A percentile compares a stretch with the other conserved stretches of the same genome.
phyloP scores from a whole-genome alignment of 1,140 invertebrate species.

The Bombus balteatus region DNA sequence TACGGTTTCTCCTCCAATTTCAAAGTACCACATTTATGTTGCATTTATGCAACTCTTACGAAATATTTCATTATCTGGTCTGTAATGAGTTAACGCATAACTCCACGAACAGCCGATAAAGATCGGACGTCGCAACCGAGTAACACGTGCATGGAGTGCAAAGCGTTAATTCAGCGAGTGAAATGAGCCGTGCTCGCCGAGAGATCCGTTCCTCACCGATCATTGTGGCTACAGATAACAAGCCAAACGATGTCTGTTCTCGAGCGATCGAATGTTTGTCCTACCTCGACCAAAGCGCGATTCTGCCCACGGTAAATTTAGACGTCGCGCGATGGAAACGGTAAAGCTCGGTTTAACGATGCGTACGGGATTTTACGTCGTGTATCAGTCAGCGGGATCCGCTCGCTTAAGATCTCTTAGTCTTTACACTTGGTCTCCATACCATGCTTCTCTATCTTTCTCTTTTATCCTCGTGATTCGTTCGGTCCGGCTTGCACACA shows the following conservation, averaged over 20 bases:
- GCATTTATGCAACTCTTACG: not conserved
- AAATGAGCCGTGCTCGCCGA: conserved; percentile 17
- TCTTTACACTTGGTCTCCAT: conserved; percentile 47
- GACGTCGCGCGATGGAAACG: conserved; percentile 59
- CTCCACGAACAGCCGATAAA: conserved; percentile 26
- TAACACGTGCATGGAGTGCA: not conserved
- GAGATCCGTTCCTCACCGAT: not conserved
- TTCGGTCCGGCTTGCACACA: not conserved
- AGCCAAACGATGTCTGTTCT: not conserved
- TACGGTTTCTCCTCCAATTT: not conserved
- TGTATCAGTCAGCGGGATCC: conserved; percentile 66
- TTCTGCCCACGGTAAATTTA: conserved; percentile 56
- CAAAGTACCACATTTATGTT: not conserved
- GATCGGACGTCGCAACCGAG: not conserved
- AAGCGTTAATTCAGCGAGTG: conserved; percentile 31
- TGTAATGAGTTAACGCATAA: not conserved
- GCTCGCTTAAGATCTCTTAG: conserved; percentile 58
- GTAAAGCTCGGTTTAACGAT: conserved; percentile 62
- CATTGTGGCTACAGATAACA: conserved; percentile 26
- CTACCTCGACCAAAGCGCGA: not conserved
- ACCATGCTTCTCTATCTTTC: not conserved
- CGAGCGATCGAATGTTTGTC: not conserved
- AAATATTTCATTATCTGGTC: not conserved
- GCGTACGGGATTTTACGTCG: conserved; percentile 66
- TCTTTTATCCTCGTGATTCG: not conserved